Evolutionary conservation across 2,888 invertebrate genomes (phyloP).

Genomic region (Hypselothyrea guttata): DNA sequence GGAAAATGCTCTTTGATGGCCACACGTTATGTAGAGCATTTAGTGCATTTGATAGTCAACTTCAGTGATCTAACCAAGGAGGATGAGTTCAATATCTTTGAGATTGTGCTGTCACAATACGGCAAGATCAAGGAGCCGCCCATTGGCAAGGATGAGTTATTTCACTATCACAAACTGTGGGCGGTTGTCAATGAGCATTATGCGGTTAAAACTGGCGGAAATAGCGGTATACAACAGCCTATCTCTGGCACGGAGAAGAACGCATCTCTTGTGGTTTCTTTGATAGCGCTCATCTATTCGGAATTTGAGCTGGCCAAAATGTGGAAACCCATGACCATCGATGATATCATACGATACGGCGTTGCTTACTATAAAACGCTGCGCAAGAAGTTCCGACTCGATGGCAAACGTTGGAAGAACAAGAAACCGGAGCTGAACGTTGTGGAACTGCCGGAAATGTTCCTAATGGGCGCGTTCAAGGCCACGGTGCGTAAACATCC

Average conservation of each 20-base stretch:
- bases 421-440: conserved; percentile 72
- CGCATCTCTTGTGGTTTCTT: conserved; percentile 85
- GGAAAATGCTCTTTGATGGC: conserved; percentile 84
- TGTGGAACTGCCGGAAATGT: conserved; percentile 80
- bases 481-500: conserved; percentile 74
- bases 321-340: conserved; percentile 86
- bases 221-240: conserved; percentile 74
- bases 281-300: conserved; percentile 85
- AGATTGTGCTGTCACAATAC: conserved; percentile 71
- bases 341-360: conserved; percentile 80
- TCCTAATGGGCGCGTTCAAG: conserved; percentile 81
- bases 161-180: conserved; percentile 66
- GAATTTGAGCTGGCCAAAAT: conserved; percentile 86
- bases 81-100: conserved; percentile 75
- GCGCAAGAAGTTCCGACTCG: conserved; percentile 64
- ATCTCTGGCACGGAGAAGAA: conserved; percentile 80
- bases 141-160: conserved; percentile 21
- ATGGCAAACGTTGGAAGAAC: conserved; percentile 69
- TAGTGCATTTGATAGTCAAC: conserved; percentile 78
- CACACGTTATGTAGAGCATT: conserved; percentile 71
- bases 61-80: conserved; percentile 61
- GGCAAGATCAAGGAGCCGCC: conserved; percentile 66
- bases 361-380: conserved; percentile 70
- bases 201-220: conserved; percentile 77
- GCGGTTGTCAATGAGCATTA: conserved; percentile 76